phyloP scores from a whole-genome alignment of 2,797 vertebrate genomes.

The Dromococcyx pavoninus region DNA sequence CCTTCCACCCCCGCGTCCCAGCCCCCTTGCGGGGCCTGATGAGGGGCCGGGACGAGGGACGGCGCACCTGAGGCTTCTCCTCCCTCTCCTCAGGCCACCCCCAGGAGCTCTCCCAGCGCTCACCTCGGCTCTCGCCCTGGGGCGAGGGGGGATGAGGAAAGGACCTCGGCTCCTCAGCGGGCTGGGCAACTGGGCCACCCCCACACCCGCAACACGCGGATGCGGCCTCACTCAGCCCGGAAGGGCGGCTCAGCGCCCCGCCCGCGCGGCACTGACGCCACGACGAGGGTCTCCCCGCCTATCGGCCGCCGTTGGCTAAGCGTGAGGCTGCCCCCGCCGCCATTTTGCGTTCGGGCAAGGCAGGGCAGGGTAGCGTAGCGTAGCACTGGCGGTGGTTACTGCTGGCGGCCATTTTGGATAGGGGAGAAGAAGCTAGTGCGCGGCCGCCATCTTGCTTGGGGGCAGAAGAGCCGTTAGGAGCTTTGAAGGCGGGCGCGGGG shows the following conservation, averaged over 20 bases:
- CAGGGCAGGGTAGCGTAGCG: too few relatives aligned
- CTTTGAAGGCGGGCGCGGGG: not conserved
- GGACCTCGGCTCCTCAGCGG: rapidly evolving
- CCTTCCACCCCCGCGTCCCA: too few relatives aligned
- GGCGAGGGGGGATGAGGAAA: rapidly evolving
- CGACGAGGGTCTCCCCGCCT: not conserved
- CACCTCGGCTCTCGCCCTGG: rapidly evolving
- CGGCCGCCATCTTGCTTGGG: not conserved
- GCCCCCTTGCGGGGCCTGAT: too few relatives aligned
- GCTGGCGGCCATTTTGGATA: constrained; percentile 49
- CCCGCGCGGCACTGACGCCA: too few relatives aligned
- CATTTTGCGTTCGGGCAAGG: constrained; percentile 18
- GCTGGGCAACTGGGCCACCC: rapidly evolving
- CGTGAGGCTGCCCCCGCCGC: not conserved
- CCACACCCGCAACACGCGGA: not conserved
- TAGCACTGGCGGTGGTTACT: not conserved
- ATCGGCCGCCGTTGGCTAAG: not conserved
- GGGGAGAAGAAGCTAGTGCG: not conserved
- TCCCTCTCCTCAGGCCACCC: rapidly evolving
- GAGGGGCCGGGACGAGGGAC: rapidly evolving
- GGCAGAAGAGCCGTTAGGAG: not conserved
- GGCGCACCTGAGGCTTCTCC: rapidly evolving
- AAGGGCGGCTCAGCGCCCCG: not conserved
- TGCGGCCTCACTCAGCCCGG: rapidly evolving
- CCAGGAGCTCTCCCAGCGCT: too few relatives aligned